These are phyloP conservation scores for Metallyticus violacea DNA, from an alignment of 2,888 invertebrate genomes.

Conservation along the genomic window DNA sequence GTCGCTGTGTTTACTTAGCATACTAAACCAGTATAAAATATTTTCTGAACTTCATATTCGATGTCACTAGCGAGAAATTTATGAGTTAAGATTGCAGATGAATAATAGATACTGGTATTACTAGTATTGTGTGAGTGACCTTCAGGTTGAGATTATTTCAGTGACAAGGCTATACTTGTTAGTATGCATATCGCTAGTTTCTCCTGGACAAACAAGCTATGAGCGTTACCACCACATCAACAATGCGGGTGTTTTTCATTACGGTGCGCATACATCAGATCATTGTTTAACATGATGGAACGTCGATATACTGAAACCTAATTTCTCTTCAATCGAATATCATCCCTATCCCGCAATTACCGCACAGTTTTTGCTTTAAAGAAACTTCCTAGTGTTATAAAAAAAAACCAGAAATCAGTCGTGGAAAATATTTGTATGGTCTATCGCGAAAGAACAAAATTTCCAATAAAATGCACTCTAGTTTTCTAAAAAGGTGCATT, in stretches of 20 bases:
- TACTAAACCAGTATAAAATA: background rate
- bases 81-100: background rate
- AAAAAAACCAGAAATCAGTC: no score
- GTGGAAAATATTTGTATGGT: no score
- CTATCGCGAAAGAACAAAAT: no score
- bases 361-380: no score
- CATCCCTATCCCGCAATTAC: no score
- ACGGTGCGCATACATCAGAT: no score
- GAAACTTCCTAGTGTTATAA: no score
- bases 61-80: background rate
- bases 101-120: background rate
- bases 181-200: background rate
- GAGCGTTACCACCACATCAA: background rate
- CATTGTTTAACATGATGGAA: no score
- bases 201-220: background rate
- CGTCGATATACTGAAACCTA: no score
- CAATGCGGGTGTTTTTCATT: background rate
- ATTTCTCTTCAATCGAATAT: no score
- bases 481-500: no score
- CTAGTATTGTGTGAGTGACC: background rate
- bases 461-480: no score
- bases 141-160: background rate
- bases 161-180: background rate
- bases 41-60: background rate
- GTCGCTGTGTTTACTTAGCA: background rate